Base-by-base conservation (phyloP, 2,888 invertebrate genomes). In the Arrhopalites spinosus region DNA sequence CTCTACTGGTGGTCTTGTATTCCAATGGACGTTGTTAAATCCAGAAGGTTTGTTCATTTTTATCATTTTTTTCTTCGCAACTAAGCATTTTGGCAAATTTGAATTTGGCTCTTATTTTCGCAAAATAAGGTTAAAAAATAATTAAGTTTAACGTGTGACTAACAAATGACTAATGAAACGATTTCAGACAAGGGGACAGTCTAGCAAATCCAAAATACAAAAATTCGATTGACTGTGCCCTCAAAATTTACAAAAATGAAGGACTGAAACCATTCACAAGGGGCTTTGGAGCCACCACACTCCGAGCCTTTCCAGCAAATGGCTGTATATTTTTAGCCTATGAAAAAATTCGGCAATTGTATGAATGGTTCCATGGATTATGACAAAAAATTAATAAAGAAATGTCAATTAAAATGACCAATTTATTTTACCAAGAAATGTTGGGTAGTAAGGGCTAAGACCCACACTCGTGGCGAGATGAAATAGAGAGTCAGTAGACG, bases 341-440 rank as follows among this genome's bases (percentile, higher is more conserved):
- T 30, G 85, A 85, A 85, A 85, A 85, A 85, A 85, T 84, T 87
- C 86, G 86, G 86, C 87, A 84, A 86, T 85, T 86, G 86, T 86
- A 87, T 83, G 85, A 85, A 85, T 85, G 83, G 81, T 84, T 36
- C 36, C 3, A 3, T 36, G 36, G 36, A 11, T 36, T 11, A 36
- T 36, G 36, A 36, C 36, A 36, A n/a, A n/a, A n/a, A n/a, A n/a
- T n/a, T n/a, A n/a, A n/a, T n/a, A n/a, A n/a, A n/a, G n/a, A n/a
- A n/a, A n/a, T n/a, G n/a, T n/a, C n/a, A n/a, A n/a, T n/a, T n/a
- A n/a, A n/a, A n/a, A n/a, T n/a, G n/a, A n/a, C n/a, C n/a, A n/a
- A n/a, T n/a, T n/a, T n/a, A n/a, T n/a, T n/a, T n/a, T n/a, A n/a
- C n/a, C n/a, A n/a, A n/a, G n/a, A n/a, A n/a, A n/a, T n/a, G n/a